Evolutionary conservation across 2,113 vertebrate genomes (phyloP).

Genomic region (Stomatorhinus ivindoensis): DNA sequence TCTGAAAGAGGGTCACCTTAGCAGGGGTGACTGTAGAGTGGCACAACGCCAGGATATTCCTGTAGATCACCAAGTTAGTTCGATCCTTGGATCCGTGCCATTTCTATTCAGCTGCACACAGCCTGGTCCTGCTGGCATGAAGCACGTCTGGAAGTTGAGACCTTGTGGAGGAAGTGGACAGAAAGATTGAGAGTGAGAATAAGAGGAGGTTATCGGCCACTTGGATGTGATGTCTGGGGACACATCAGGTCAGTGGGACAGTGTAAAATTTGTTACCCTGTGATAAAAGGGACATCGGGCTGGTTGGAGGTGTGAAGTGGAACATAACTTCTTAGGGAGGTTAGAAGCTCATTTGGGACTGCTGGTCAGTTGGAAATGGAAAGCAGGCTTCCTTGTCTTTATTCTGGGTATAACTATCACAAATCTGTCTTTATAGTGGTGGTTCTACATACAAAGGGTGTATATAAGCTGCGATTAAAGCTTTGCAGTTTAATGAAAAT

Average conservation of each 20-base stretch:
- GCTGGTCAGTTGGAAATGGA: not conserved
- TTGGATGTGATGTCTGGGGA: not conserved
- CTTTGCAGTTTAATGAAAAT: not conserved
- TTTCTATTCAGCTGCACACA: not conserved
- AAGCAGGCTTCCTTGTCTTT: not conserved
- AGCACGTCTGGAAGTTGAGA: not conserved
- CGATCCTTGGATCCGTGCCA: not conserved
- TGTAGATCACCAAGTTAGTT: not conserved
- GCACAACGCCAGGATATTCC: not conserved
- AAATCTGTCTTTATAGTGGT: not conserved
- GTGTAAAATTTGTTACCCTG: not conserved
- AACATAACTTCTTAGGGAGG: not conserved
- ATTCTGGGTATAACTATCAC: not conserved
- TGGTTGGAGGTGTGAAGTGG: not conserved
- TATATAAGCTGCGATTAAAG: not conserved
- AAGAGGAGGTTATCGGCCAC: not conserved
- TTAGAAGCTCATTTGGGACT: not conserved
- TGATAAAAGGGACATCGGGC: not conserved
- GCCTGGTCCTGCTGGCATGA: not conserved
- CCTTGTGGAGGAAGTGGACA: not conserved
- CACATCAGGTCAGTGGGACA: not conserved
- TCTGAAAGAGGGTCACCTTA: not conserved
- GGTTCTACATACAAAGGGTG: not conserved
- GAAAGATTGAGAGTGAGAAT: not conserved
- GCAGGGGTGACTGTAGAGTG: not conserved